phyloP scores from a whole-genome alignment of 2,113 vertebrate species.

The Microcebus ravelobensis region DNA sequence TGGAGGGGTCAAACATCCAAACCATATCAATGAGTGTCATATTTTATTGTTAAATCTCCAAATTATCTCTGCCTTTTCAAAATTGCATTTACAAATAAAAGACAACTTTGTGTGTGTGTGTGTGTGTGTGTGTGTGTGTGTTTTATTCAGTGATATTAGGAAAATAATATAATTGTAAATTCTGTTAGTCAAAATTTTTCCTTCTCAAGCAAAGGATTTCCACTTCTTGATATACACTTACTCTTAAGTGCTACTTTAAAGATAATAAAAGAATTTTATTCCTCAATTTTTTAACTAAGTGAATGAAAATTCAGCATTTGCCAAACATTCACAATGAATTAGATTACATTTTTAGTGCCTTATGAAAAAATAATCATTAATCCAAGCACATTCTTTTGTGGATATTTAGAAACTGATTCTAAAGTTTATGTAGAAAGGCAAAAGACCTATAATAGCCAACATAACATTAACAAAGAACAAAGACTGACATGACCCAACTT shows the following conservation, averaged over 20 bases:
- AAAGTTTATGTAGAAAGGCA: neutral
- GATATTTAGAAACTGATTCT: neutral
- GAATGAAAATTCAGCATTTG: neutral
- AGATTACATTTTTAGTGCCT: neutral
- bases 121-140: neutral
- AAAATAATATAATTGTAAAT: neutral
- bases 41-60: neutral
- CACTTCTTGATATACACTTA: neutral
- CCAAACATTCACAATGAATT: neutral
- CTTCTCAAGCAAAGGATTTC: neutral
- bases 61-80: neutral
- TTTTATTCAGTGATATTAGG: neutral
- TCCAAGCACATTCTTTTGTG: neutral
- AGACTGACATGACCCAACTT: neutral
- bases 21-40: neutral
- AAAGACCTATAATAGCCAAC: neutral
- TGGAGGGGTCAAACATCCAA: no score
- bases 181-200: neutral
- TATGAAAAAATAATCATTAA: neutral
- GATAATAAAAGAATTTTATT: neutral
- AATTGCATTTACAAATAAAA: neutral
- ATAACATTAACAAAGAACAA: neutral
- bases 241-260: neutral
- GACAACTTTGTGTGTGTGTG: no score
- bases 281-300: neutral